Base-by-base conservation (phyloP, 2,797 vertebrate species). In the Hyperoplus immaculatus region DNA sequence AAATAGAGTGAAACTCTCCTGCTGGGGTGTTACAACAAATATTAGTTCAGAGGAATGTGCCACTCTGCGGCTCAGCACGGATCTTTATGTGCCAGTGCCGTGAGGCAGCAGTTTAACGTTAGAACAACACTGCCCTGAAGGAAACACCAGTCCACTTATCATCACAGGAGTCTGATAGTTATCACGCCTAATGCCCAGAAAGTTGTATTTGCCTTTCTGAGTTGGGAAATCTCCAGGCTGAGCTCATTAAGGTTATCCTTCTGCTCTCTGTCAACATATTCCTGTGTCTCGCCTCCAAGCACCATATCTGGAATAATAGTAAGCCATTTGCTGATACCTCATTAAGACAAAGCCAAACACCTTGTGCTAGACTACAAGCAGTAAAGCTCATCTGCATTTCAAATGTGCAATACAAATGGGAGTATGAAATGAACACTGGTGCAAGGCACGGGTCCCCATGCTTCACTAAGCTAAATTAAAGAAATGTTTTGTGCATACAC, bases 401-500 rank as follows among this genome's bases (percentile, higher is more conserved):
- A 83, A 90, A 89, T 87, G 86, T 72, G 74, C 63, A 45, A 57
- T 63, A 72, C 89, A 87, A 93, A 91, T 82, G 88, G 84, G 78
- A 91, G 77, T 68, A 74, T 87, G 92, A 91, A 89, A 92, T 82
- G 85, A 89, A 88, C 80, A 83, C 80, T 38, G 59, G 85, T 45
- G 71, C 72, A 81, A 86, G 78, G 77, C 77, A 29, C 56, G 78
- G 86, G 87, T 89, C 83, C 86, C 89, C 84, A 87, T 88, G 90
- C 92, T 88, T 89, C 88, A 87, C 75, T 86, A 88, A 83, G 86
- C 84, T 84, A 88, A 93, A 91, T 94, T 89, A 91, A 89, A 91
- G 71, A 86, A 84, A 76, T 78, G 66, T 77, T 87, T 83, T 87
- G 60, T 83, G 56, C 55, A 50, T 36, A 42, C 64, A 67, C 10